Evolutionary conservation across 1,140 invertebrate species (phyloP).

Genomic region (Magallana angulata): DNA sequence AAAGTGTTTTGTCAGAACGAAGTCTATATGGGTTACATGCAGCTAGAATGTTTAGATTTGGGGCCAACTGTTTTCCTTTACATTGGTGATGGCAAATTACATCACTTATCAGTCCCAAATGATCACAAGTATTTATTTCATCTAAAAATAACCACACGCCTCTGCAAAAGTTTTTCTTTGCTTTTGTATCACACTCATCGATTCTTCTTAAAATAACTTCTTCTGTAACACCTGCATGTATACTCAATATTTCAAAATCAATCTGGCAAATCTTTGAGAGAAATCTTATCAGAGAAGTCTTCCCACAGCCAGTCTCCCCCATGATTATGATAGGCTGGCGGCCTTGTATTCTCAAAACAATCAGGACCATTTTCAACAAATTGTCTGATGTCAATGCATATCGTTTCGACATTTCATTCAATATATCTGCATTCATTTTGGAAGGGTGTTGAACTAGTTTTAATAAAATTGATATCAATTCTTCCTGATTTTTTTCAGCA

Average conservation of each 20-base stretch:
- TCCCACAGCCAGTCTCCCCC: conserved; percentile 66
- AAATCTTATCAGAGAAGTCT: conserved; percentile 64
- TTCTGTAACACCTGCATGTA: conserved; percentile 62
- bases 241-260: conserved; percentile 56
- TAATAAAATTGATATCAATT: conserved; percentile 56
- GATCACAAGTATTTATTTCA: conserved; percentile 68
- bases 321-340: conserved; percentile 58
- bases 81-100: conserved; percentile 62
- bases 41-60: conserved; percentile 62
- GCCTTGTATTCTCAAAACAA: conserved; percentile 57
- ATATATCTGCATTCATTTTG: not conserved
- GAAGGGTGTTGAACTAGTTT: conserved; percentile 45
- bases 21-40: conserved; percentile 69
- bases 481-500: conserved; percentile 22
- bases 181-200: conserved; percentile 34
- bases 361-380: conserved; percentile 62
- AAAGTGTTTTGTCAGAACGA: conserved; percentile 49
- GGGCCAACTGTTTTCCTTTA: conserved; percentile 52
- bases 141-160: conserved; percentile 62
- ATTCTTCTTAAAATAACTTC: conserved; percentile 50
- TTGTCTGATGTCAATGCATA: conserved; percentile 69
- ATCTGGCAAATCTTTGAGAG: conserved; percentile 55
- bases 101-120: conserved; percentile 61
- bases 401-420: conserved; percentile 33
- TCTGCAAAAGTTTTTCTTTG: not conserved